These are phyloP conservation scores for Bombus pascuorum DNA, from an alignment of 1,140 invertebrate species.

Conservation along the genomic window DNA sequence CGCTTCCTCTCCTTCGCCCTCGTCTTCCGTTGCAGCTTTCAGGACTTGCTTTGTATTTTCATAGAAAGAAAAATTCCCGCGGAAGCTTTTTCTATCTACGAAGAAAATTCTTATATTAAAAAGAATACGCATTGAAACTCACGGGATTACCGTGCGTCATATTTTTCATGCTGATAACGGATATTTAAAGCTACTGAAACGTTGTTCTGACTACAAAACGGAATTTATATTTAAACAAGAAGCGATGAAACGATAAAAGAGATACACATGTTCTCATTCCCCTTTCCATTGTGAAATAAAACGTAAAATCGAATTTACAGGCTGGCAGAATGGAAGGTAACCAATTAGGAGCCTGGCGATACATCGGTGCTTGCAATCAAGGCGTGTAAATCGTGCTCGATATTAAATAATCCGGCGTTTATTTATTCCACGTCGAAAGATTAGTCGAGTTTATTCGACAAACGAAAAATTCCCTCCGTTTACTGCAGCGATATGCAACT, in stretches of 20 bases:
- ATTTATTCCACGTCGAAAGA: neutral
- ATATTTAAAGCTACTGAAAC: no score
- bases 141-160: no score
- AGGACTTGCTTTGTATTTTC: neutral
- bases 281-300: neutral
- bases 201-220: neutral
- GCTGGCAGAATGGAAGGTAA: neutral
- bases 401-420: neutral
- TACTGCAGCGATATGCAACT: neutral
- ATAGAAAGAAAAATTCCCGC: neutral
- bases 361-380: neutral
- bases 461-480: conserved; percentile 7
- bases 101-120: neutral
- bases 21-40: neutral
- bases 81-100: neutral
- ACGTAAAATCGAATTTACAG: neutral
- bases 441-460: neutral
- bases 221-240: neutral
- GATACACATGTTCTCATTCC: no score
- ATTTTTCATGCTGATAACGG: no score
- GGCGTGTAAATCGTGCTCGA: neutral
- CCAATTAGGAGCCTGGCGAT: neutral
- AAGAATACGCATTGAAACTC: neutral
- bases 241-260: neutral
- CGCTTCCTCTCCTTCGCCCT: neutral